Evolutionary conservation across 2,113 vertebrate species (phyloP).

Genomic region (Rana temporaria): DNA sequence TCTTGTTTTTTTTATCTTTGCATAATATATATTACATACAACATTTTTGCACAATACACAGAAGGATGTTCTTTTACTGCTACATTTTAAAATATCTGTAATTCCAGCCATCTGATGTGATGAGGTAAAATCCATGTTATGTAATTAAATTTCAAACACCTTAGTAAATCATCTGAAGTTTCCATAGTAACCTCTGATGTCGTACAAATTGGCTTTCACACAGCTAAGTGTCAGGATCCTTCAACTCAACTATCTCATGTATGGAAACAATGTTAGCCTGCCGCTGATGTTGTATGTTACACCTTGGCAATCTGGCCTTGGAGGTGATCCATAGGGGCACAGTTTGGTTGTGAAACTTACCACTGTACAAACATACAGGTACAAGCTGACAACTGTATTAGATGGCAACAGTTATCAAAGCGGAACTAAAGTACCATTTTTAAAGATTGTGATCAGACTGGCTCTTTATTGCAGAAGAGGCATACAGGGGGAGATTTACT

Average conservation of each 20-base stretch:
- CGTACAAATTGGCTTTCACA: constrained; percentile 38
- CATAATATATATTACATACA: too few relatives aligned
- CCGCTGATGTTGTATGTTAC: neutral
- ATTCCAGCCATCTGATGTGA: neutral
- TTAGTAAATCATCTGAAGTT: constrained; percentile 41
- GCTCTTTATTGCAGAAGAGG: too few relatives aligned
- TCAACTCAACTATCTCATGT: constrained; percentile 35
- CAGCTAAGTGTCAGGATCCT: constrained; percentile 27
- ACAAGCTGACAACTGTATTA: neutral
- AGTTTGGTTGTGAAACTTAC: neutral
- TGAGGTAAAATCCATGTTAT: constrained; percentile 23
- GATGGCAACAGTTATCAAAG: too few relatives aligned
- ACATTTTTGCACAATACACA: neutral
- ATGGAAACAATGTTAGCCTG: constrained; percentile 32
- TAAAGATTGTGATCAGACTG: too few relatives aligned
- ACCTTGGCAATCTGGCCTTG: neutral
- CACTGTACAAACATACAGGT: neutral
- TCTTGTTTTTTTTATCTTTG: neutral
- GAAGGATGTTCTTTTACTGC: neutral
- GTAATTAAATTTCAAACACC: constrained; percentile 45
- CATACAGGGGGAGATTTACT: too few relatives aligned
- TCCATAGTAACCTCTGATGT: constrained; percentile 30
- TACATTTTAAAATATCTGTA: constrained; percentile 9
- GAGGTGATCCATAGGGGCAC: neutral
- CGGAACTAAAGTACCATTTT: too few relatives aligned